These are phyloP conservation scores for Carapus acus DNA, from an alignment of 2,797 vertebrate genomes.

Conservation along the genomic window DNA sequence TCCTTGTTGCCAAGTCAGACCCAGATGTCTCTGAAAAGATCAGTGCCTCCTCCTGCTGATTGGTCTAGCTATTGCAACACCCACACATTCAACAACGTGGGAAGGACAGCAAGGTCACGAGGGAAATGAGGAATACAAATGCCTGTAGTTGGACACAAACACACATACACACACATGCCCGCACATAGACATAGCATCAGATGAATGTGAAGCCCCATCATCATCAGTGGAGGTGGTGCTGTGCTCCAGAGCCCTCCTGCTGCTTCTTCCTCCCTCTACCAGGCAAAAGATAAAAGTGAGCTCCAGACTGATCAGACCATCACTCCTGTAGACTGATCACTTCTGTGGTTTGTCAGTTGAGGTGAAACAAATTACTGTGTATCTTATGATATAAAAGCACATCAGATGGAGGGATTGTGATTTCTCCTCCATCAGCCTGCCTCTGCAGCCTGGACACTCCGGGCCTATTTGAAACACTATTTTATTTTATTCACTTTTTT, in stretches of 20 bases:
- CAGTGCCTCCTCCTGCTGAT: slow-evolving; percentile 81
- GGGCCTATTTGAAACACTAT: too few species aligned
- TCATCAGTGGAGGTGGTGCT: slow-evolving; percentile 34
- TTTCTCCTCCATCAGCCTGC: slow-evolving; percentile 15
- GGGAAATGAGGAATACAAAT: slow-evolving; percentile 2
- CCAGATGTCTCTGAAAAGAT: slow-evolving; percentile 87
- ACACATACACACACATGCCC: slow-evolving; percentile 10
- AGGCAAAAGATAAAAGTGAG: slow-evolving; percentile 22
- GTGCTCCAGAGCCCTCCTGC: slow-evolving; percentile 23
- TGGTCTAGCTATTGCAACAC: background rate
- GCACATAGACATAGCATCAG: slow-evolving; percentile 22
- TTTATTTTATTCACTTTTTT: too few species aligned
- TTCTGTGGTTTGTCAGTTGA: background rate
- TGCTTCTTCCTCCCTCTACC: slow-evolving; percentile 27
- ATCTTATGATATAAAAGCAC: slow-evolving; percentile 53
- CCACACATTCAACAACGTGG: slow-evolving; percentile 5
- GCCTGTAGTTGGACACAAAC: slow-evolving; percentile 12
- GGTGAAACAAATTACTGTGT: slow-evolving; percentile 15
- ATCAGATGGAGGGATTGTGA: slow-evolving; percentile 20
- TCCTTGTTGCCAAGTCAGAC: slow-evolving; percentile 93
- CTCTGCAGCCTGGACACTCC: slow-evolving; percentile 6
- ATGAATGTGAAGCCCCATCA: slow-evolving; percentile 36
- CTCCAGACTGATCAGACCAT: slow-evolving; percentile 10
- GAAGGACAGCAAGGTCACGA: background rate
- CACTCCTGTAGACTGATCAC: slow-evolving; percentile 23